Conservation (phyloP, 1,140 invertebrate species). For the Asbolus verrucosus region DNA sequence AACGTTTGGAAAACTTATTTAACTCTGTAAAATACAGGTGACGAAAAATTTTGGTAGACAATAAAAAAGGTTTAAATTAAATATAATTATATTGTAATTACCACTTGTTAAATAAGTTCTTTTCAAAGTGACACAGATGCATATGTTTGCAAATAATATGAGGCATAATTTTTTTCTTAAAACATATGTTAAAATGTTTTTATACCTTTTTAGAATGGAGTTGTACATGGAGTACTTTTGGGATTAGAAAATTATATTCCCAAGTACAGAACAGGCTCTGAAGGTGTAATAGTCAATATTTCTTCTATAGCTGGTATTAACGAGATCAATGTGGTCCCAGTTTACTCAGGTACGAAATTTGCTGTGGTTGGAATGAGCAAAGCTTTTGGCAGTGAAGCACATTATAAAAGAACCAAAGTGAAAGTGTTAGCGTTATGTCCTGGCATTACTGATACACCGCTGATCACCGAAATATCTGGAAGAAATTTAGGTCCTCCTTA, state of each 20-base stretch:
- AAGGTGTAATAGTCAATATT: conserved; percentile 58
- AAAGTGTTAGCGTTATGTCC: conserved; percentile 62
- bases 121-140: not conserved
- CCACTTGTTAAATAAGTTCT: not conserved
- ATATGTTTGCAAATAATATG: too few relatives aligned
- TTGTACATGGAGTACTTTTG: conserved; percentile 54
- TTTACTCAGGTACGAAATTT: conserved; percentile 57
- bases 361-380: conserved; percentile 55
- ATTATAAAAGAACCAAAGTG: conserved; percentile 56
- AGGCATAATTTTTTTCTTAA: too few relatives aligned
- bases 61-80: too few relatives aligned
- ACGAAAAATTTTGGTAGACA: too few relatives aligned
- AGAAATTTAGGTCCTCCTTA: conserved; percentile 48
- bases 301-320: conserved; percentile 53
- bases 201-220: conserved; percentile 56
- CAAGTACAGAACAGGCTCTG: conserved; percentile 56
- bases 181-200: too few relatives aligned
- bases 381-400: conserved; percentile 46
- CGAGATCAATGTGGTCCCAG: conserved; percentile 45
- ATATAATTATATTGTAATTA: too few relatives aligned
- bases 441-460: conserved; percentile 58
- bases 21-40: too few relatives aligned
- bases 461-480: conserved; percentile 43
- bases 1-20: too few relatives aligned
- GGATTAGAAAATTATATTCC: conserved; percentile 57